Evolutionary conservation across 1,140 invertebrate genomes (phyloP).

Genomic region (Eriosoma lanigerum): DNA sequence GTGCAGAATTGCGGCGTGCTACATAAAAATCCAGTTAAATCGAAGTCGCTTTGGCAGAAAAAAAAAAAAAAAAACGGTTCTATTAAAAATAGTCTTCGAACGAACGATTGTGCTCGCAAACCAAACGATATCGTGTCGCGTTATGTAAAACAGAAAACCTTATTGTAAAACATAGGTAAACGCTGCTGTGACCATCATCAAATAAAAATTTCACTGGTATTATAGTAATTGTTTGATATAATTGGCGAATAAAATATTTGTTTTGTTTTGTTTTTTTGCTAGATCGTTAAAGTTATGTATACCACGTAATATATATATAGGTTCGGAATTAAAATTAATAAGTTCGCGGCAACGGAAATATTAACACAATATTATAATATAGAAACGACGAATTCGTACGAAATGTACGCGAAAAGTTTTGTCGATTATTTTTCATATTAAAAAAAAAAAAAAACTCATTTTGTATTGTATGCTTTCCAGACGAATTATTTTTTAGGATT

Average conservation of each 20-base stretch:
- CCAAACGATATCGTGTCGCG: not conserved
- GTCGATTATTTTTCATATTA: not conserved
- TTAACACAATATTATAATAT: slow-evolving; percentile 1
- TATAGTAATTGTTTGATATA: no score
- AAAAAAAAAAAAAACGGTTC: slow-evolving; percentile 12
- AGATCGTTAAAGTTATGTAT: no score
- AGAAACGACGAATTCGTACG: not conserved
- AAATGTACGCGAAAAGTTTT: not conserved
- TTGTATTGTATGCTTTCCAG: no score
- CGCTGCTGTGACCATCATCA: no score
- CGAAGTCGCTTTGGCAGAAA: not conserved
- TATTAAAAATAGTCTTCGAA: slow-evolving; percentile 33
- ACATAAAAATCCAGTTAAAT: slow-evolving; percentile 40
- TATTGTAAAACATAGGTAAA: no score
- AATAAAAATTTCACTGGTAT: not conserved
- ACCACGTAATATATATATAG: no score
- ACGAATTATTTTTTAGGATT: no score
- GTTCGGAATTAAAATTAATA: no score
- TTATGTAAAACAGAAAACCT: not conserved
- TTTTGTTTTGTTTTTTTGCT: no score
- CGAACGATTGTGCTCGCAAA: not conserved
- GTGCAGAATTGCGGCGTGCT: slow-evolving; percentile 31
- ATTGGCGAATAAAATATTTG: no score
- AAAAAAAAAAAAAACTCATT: no score
- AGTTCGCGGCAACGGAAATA: not conserved